Percentiles rank a stretch among this genome's conserved stretches.
Evolutionary conservation across 2,888 invertebrate species (phyloP).

Genomic region (Tanytarsus gracilentus): DNA sequence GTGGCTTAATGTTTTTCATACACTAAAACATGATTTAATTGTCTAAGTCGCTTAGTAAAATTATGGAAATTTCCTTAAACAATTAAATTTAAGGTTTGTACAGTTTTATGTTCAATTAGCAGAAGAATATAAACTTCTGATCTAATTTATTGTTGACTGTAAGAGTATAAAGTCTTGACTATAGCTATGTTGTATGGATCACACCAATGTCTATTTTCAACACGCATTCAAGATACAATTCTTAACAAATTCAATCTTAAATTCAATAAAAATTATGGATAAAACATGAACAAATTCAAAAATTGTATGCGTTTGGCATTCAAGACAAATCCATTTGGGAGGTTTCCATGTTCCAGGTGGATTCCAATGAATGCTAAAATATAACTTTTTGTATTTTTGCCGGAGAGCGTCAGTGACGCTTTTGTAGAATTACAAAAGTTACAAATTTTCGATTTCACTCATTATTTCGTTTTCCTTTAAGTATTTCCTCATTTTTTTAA

Average conservation of each 20-base stretch:
- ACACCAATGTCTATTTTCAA: not conserved
- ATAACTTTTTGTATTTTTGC: not conserved
- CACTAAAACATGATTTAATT: slow-evolving; percentile 2
- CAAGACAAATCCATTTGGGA: slow-evolving; percentile 17
- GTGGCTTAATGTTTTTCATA: not conserved
- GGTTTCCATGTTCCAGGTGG: not conserved
- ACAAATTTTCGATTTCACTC: not conserved
- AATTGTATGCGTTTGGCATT: not conserved
- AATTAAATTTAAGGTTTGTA: not conserved
- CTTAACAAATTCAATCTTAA: not conserved
- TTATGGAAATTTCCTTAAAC: not conserved
- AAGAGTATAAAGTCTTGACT: slow-evolving; percentile 11
- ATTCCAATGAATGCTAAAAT: slow-evolving; percentile 11
- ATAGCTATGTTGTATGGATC: slow-evolving; percentile 1
- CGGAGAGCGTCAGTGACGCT: not conserved
- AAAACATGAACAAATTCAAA: not conserved
- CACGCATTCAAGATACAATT: slow-evolving; percentile 4
- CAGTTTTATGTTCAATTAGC: slow-evolving; percentile 18
- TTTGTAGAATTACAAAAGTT: not conserved
- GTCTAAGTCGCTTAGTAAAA: no score
- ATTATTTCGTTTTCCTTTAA: not conserved
- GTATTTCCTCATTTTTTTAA: not conserved
- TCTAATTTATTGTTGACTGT: slow-evolving; percentile 20
- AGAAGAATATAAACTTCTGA: not conserved
- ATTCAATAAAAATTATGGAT: not conserved